phyloP scores from a whole-genome alignment of 2,888 invertebrate genomes.

The Anarsia innoxiella region DNA sequence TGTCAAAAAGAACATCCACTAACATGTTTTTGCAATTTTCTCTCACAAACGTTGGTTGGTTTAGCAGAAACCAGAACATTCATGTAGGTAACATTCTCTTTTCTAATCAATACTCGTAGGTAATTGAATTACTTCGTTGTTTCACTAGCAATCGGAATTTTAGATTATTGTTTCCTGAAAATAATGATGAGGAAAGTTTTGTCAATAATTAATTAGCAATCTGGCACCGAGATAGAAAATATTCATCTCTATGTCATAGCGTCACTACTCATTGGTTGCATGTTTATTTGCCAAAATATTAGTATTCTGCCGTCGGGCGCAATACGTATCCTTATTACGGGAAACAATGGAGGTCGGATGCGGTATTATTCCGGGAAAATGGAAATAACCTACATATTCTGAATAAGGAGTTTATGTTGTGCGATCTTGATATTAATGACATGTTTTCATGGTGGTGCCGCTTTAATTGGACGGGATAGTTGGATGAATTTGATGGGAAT shows the following conservation, averaged over 20 bases:
- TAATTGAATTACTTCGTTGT: no score
- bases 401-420: slow-evolving; percentile 20
- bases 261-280: slow-evolving; percentile 18
- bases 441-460: slow-evolving; percentile 19
- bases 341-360: slow-evolving; percentile 25
- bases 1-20: no score
- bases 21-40: no score
- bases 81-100: no score
- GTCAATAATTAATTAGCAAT: no score
- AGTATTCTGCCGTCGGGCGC: slow-evolving; percentile 31
- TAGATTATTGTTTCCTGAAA: no score
- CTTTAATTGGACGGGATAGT: slow-evolving; percentile 11
- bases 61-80: no score
- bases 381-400: slow-evolving; percentile 21
- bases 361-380: slow-evolving; percentile 26
- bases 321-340: slow-evolving; percentile 28
- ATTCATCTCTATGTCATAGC: background rate
- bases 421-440: slow-evolving; percentile 19
- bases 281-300: slow-evolving; percentile 32
- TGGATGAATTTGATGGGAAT: slow-evolving; percentile 4
- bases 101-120: no score
- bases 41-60: no score
- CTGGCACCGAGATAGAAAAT: background rate
- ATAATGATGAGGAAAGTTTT: no score
- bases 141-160: no score